Evolutionary conservation across 2,797 vertebrate genomes (phyloP).

Genomic region (Pseudocheirus occidentalis): DNA sequence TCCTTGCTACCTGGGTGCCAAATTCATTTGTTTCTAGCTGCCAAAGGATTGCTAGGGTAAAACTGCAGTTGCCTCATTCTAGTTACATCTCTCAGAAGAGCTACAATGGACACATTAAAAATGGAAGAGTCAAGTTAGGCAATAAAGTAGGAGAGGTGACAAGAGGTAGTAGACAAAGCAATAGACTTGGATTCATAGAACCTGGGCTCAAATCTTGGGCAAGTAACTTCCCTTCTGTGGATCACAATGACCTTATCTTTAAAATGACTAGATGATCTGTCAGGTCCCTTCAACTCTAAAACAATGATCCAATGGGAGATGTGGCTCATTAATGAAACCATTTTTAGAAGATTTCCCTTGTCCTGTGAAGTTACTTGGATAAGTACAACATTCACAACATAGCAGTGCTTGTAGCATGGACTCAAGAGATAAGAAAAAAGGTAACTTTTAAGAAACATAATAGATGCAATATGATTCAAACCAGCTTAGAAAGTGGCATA

Average conservation of each 20-base stretch:
- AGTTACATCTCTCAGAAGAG: background rate
- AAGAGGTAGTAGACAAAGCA: background rate
- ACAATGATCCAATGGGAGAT: slow-evolving; percentile 68
- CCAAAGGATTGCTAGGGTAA: background rate
- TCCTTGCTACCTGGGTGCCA: background rate
- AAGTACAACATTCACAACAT: slow-evolving; percentile 73
- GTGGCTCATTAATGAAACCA: slow-evolving; percentile 80
- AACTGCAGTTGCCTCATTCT: background rate
- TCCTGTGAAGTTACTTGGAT: slow-evolving; percentile 74
- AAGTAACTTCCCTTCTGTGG: background rate
- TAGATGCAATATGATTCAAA: slow-evolving; percentile 67
- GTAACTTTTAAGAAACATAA: slow-evolving; percentile 74
- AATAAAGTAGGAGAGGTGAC: background rate
- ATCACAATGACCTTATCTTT: background rate
- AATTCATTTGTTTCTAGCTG: background rate
- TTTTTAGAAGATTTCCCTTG: slow-evolving; percentile 81
- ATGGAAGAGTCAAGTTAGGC: background rate
- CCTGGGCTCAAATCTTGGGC: background rate
- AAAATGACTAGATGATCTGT: background rate
- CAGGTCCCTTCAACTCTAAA: background rate
- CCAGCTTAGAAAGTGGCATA: slow-evolving; percentile 49
- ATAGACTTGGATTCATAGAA: background rate
- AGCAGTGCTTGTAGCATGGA: slow-evolving; percentile 72
- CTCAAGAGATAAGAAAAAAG: slow-evolving; percentile 71
- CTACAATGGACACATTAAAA: background rate